Conservation (phyloP, 2,113 vertebrate genomes). For the Dolichotis patagonum region DNA sequence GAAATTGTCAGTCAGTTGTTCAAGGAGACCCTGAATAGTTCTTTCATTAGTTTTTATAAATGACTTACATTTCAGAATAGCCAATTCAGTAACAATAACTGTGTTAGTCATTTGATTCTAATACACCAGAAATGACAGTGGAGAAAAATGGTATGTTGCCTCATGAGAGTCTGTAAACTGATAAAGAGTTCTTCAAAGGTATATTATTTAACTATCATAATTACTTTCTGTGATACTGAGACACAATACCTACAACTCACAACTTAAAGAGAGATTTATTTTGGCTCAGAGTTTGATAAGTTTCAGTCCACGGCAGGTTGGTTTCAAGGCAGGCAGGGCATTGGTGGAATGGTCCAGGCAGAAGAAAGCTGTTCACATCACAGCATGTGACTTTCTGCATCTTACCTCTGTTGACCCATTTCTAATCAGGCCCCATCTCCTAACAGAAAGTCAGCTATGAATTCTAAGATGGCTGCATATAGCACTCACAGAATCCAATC, state of each 20-base stretch:
- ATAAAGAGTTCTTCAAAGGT: neutral
- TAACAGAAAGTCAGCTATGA: neutral
- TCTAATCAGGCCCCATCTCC: neutral
- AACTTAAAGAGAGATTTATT: neutral
- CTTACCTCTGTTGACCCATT: neutral
- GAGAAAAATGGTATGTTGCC: neutral
- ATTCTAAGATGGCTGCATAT: neutral
- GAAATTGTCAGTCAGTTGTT: neutral
- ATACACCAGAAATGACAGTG: neutral
- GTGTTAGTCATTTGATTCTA: neutral
- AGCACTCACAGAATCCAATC: neutral
- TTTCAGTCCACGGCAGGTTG: neutral
- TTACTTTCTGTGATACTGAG: neutral
- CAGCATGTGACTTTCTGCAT: neutral
- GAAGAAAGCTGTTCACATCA: neutral
- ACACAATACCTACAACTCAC: neutral
- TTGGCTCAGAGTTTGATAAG: neutral
- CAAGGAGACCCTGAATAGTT: neutral
- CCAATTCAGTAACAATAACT: neutral
- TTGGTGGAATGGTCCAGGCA: neutral
- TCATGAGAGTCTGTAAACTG: constrained; percentile 17
- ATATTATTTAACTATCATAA: neutral
- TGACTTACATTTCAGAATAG: neutral
- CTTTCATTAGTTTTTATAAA: neutral
- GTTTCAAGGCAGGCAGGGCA: neutral